These are phyloP conservation scores for Pantherophis alleghaniensis DNA, from an alignment of 2,797 vertebrate genomes.

Conservation along the genomic window DNA sequence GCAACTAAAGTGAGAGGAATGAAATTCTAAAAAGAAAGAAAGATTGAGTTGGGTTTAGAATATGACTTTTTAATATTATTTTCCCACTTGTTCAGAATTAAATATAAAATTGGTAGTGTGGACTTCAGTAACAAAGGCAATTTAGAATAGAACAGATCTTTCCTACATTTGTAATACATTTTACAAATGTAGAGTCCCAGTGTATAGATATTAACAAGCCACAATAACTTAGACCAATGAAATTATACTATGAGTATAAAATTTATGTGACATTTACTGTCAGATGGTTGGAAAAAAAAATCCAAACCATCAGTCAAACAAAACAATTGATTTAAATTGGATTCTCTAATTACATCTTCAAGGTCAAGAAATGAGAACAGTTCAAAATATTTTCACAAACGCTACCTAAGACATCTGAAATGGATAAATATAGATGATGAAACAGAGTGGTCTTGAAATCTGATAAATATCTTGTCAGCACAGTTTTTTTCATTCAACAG, in stretches of 20 bases:
- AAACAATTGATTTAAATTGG: background rate
- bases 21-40: background rate
- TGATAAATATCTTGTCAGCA: background rate
- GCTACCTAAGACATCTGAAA: background rate
- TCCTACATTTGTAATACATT: background rate
- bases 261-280: background rate
- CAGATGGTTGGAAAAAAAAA: background rate
- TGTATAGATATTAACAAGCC: background rate
- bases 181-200: background rate
- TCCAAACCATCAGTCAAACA: background rate
- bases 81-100: background rate
- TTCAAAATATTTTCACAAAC: background rate
- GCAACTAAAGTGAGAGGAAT: constrained; percentile 14
- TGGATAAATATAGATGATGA: background rate
- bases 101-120: background rate
- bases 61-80: background rate
- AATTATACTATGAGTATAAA: background rate
- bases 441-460: background rate
- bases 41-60: background rate
- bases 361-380: background rate
- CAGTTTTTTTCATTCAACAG: background rate
- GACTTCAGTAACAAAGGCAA: background rate
- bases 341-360: background rate
- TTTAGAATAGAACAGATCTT: background rate
- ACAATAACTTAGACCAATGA: background rate